Evolutionary conservation across 2,888 invertebrate genomes (phyloP).

Genomic region (Allolobophora icterica): DNA sequence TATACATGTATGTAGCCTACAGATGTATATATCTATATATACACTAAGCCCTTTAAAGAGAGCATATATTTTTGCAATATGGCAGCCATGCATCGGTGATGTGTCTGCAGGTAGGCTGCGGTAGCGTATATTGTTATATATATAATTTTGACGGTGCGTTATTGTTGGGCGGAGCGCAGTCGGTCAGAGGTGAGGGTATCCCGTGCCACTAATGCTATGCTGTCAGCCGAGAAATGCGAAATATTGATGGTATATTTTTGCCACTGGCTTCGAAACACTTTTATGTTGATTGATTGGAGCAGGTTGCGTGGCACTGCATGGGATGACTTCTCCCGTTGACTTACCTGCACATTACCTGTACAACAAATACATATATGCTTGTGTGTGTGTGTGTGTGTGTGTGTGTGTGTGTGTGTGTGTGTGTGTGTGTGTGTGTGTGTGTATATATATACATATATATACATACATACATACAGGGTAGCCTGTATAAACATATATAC

Average conservation of each 20-base stretch:
- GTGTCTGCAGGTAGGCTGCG: no score
- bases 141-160: background rate
- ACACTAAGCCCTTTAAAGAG: no score
- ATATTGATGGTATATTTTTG: background rate
- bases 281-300: constrained; percentile 1
- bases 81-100: no score
- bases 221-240: background rate
- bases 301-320: background rate
- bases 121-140: background rate
- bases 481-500: background rate
- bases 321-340: background rate
- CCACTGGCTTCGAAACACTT: constrained; percentile 4
- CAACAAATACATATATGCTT: background rate
- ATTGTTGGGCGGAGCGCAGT: background rate
- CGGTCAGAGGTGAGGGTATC: background rate
- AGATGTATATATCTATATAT: background rate
- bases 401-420: background rate
- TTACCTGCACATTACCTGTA: background rate
- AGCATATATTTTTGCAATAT: no score
- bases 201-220: constrained; percentile 1
- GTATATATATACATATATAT: background rate
- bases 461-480: background rate
- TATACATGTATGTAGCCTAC: no score
- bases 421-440: no score
- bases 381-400: background rate